Conservation (phyloP, 2,797 vertebrate species). For the Schizopygopsis pylzovi region DNA sequence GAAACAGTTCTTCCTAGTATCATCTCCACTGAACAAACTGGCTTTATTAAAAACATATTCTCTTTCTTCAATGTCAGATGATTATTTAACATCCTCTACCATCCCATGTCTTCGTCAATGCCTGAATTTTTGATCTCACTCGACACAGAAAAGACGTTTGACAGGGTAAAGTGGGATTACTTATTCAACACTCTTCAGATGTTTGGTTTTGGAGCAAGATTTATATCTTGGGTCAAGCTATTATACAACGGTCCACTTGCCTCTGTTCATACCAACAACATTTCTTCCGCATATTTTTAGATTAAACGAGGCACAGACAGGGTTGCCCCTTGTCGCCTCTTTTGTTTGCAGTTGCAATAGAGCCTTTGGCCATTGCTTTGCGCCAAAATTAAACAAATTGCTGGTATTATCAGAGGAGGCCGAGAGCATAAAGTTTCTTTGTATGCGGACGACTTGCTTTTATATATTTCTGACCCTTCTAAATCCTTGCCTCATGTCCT, state of each 20-base stretch:
- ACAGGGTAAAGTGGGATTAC: neutral
- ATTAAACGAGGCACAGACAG: neutral
- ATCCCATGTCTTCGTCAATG: neutral
- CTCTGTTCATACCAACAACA: neutral
- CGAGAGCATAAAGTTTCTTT: neutral
- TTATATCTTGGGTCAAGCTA: neutral
- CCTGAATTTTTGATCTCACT: neutral
- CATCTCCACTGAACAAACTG: neutral
- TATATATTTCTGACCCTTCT: neutral
- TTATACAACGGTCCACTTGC: neutral
- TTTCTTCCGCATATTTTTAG: neutral
- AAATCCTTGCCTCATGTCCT: neutral
- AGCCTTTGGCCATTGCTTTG: neutral
- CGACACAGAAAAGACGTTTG: neutral
- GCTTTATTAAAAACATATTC: neutral
- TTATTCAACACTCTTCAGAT: neutral
- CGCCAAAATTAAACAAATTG: neutral
- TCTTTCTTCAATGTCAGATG: neutral
- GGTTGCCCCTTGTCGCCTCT: neutral
- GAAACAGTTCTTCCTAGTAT: neutral
- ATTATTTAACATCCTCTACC: neutral
- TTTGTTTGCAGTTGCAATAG: neutral
- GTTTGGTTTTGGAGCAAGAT: neutral
- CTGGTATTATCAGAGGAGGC: neutral
- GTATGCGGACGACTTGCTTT: neutral